Base-by-base conservation (phyloP, 2,113 vertebrate species). In the Bostrychus sinensis region DNA sequence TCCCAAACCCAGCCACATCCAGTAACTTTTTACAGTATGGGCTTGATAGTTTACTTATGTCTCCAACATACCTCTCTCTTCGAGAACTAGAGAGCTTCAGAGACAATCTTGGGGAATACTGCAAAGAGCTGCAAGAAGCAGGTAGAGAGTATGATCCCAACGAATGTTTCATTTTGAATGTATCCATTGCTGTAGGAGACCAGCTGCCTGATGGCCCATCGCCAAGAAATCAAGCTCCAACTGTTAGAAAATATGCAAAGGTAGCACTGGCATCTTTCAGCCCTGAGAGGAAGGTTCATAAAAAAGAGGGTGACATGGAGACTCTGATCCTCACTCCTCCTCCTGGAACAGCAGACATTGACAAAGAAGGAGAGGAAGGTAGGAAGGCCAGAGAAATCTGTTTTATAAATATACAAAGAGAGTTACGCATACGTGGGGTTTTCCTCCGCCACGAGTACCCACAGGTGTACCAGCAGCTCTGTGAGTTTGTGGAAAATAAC, bases 91-190 rank as follows among this genome's bases (percentile, higher is more conserved):
- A 96, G 25, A 91, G 93, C 59, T 98, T 97, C 80, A 95, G 93
- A 0, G 96, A 95, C 70, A 96, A 96, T 43, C 90, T 99, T 14
- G 97, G 97, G 30, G 94, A 96, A 37, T 98, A 99, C 0, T 95
- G 94, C 36, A 93, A 93, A 30, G 96, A 98, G 84, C 91, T 99
- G 28, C 94, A 94, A 66, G 94, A 95, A 39, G 96, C 95, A 0
- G 97, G 96, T 56, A 94, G 92, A 75, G 95, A 95, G 67, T 99
- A 98, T 0, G 95, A 98, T 88, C 97, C 97, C 0, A 94, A 96
- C 0, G 96, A 98, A 93, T 98, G 96, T 91, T 99, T 99, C 91
- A 90, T 99, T 67, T 91, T 99, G 91, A 98, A 98, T 89, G 96
- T 99, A 87, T 96, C 96, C 0, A 96, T 99, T 72, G 96, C 97